phyloP scores from a whole-genome alignment of 2,888 invertebrate species.

The Lottia scabra region DNA sequence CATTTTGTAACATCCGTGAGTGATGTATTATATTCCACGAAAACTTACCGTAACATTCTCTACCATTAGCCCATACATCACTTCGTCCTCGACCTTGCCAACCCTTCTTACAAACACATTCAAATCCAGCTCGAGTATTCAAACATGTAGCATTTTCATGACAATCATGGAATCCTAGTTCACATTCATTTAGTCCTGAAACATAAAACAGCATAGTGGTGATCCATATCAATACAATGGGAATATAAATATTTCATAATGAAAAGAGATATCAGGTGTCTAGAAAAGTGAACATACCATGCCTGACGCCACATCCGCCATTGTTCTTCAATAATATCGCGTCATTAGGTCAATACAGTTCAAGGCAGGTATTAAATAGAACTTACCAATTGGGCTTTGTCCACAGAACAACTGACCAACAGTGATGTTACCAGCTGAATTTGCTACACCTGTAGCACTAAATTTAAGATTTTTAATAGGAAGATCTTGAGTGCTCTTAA shows the following conservation, averaged over 20 bases:
- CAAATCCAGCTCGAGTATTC: constrained; percentile 89
- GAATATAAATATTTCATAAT: too few species aligned
- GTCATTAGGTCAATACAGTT: too few species aligned
- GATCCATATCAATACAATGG: too few species aligned
- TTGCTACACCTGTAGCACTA: constrained; percentile 6
- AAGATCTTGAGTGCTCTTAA: constrained; percentile 37
- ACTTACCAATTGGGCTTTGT: constrained; percentile 44
- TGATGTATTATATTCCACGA: too few species aligned
- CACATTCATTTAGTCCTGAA: constrained; percentile 90
- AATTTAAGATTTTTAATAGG: constrained; percentile 42
- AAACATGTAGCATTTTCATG: constrained; percentile 87
- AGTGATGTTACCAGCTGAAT: constrained; percentile 29
- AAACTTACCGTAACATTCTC: constrained; percentile 51
- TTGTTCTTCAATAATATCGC: too few species aligned
- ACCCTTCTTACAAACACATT: constrained; percentile 82
- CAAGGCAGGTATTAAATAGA: background rate
- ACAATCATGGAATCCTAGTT: constrained; percentile 79
- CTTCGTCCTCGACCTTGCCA: constrained; percentile 42
- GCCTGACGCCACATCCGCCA: too few species aligned
- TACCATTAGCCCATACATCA: constrained; percentile 45
- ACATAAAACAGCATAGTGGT: constrained; percentile 5
- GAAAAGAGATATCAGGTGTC: too few species aligned
- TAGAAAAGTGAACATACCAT: too few species aligned
- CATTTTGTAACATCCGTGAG: too few species aligned
- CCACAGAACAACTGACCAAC: constrained; percentile 55